Evolutionary conservation across 2,113 vertebrate genomes (phyloP).

Genomic region (Macquaria australasica): DNA sequence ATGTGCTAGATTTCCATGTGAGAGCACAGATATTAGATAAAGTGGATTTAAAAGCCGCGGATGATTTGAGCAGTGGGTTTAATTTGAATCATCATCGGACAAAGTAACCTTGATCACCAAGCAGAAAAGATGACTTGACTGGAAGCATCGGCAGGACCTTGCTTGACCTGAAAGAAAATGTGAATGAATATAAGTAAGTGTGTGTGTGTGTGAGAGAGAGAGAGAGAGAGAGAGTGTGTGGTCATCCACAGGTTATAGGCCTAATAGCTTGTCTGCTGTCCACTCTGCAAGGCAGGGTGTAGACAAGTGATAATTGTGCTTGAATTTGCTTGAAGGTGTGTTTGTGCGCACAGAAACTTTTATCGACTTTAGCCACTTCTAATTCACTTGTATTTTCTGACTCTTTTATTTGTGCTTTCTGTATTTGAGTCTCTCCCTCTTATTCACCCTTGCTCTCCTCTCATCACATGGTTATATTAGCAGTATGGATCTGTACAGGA

Average conservation of each 20-base stretch:
- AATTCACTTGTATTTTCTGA: neutral
- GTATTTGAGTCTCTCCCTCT: neutral
- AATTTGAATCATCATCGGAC: conserved; percentile 63
- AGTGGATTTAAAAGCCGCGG: conserved; percentile 70
- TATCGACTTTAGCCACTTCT: neutral
- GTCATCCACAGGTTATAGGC: conserved; percentile 8
- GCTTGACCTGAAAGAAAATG: conserved; percentile 47
- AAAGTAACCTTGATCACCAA: conserved; percentile 66
- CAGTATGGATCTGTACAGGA: conserved; percentile 46
- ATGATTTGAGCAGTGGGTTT: conserved; percentile 63
- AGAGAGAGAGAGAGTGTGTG: neutral
- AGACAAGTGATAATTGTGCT: conserved; percentile 29
- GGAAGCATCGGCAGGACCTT: conserved; percentile 27
- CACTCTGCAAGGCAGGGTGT: conserved; percentile 7
- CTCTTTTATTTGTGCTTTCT: neutral
- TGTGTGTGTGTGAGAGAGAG: neutral
- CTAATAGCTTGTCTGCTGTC: conserved; percentile 41
- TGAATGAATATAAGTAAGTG: conserved; percentile 25
- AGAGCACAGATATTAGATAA: conserved; percentile 67
- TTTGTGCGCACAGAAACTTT: neutral
- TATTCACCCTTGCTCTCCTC: neutral
- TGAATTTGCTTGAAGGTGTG: neutral
- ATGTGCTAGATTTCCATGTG: conserved; percentile 64
- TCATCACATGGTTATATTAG: conserved; percentile 29
- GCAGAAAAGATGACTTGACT: conserved; percentile 57